Percentiles rank a stretch among this genome's conserved stretches.
phyloP scores from a whole-genome alignment of 2,888 invertebrate genomes.

The Leptinotarsa peninsularis region DNA sequence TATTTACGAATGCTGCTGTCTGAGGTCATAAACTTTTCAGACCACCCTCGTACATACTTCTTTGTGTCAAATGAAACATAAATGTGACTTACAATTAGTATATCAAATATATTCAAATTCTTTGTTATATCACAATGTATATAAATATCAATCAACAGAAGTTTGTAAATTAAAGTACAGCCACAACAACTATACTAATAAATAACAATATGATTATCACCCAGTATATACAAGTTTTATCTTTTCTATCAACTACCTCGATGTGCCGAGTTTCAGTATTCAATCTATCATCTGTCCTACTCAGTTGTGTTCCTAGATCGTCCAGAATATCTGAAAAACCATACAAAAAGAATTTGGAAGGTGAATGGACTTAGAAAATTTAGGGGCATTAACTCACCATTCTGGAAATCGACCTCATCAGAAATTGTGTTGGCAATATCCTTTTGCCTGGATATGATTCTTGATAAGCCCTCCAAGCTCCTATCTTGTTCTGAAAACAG shows the following conservation, averaged over 20 bases:
- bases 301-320: conserved; percentile 79
- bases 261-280: conserved; percentile 76
- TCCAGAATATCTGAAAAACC: conserved; percentile 76
- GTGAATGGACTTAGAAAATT: neutral
- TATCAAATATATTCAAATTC: neutral
- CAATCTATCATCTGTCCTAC: conserved; percentile 77
- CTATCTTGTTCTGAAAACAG: conserved; percentile 76
- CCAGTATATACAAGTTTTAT: conserved; percentile 82
- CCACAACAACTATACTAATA: conserved; percentile 74
- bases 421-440: conserved; percentile 80
- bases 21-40: too few species aligned
- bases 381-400: conserved; percentile 69
- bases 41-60: too few species aligned
- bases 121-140: neutral
- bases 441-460: conserved; percentile 81
- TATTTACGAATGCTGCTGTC: too few species aligned
- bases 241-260: conserved; percentile 74
- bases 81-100: neutral
- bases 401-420: conserved; percentile 81
- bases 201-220: conserved; percentile 77
- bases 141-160: neutral
- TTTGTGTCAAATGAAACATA: neutral
- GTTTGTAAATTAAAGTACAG: conserved; percentile 62
- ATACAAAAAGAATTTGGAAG: neutral
- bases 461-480: conserved; percentile 79